phyloP scores from a whole-genome alignment of 2,113 vertebrate genomes.

The Potamarius usumacintae region DNA sequence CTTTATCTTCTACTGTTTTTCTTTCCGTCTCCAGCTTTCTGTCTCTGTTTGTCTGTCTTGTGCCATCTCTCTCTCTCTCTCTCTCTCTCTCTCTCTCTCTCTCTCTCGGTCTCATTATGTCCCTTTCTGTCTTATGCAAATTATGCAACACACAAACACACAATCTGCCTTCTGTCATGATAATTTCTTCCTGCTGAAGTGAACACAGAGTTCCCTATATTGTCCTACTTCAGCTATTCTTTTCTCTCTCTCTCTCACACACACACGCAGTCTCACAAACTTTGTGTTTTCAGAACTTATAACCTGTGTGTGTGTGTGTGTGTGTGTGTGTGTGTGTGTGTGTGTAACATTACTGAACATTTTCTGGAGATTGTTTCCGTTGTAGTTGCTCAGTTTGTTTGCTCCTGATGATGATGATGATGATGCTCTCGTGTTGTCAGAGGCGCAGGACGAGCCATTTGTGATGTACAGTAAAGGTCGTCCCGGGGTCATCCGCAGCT shows the following conservation, averaged over 20 bases:
- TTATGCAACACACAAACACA: neutral
- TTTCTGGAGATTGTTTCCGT: neutral
- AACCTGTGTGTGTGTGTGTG: neutral
- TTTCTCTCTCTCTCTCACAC: neutral
- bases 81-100: neutral
- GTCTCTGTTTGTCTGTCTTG: neutral
- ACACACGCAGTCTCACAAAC: neutral
- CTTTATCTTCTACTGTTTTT: neutral
- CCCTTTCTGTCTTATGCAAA: neutral
- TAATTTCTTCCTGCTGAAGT: neutral
- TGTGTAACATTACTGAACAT: neutral
- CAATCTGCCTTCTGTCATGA: neutral
- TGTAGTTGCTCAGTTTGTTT: neutral
- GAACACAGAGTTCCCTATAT: neutral
- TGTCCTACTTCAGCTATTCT: neutral
- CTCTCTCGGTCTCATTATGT: neutral
- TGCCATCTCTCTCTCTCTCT: neutral
- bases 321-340: neutral
- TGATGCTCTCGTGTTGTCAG: conserved; percentile 72
- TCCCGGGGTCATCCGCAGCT: conserved; percentile 83
- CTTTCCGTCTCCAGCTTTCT: neutral
- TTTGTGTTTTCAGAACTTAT: too few relatives aligned
- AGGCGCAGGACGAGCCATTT: conserved; percentile 85
- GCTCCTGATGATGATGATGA: conserved; percentile 50
- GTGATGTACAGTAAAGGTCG: conserved; percentile 88